A percentile compares a stretch with the other conserved stretches of the same genome.
Conservation (phyloP, 2,888 invertebrate species). For the Ennomos quercinarius region DNA sequence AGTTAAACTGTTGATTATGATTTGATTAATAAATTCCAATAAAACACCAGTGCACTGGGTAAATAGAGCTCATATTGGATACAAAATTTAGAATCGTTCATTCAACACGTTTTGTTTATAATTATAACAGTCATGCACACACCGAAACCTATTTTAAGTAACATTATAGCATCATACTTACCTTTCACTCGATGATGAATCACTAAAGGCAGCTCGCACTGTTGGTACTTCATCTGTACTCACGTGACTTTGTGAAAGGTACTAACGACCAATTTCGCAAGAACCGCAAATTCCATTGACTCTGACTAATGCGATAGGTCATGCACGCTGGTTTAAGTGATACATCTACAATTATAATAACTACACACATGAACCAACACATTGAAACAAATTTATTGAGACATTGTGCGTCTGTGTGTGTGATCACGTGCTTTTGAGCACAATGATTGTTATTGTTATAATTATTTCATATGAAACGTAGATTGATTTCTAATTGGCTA, state of each 20-base stretch:
- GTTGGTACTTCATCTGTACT: constrained; percentile 33
- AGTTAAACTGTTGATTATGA: no score
- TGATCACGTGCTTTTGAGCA: constrained; percentile 47
- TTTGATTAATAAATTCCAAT: no score
- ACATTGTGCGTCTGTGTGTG: constrained; percentile 14
- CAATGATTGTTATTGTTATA: constrained; percentile 44
- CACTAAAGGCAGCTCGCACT: constrained; percentile 4
- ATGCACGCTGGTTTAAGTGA: constrained; percentile 40
- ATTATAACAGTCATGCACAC: neutral
- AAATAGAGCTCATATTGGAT: no score
- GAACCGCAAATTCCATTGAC: constrained; percentile 11
- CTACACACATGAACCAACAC: constrained; percentile 9
- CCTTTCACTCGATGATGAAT: constrained; percentile 44
- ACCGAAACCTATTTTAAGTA: constrained; percentile 7
- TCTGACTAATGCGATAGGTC: constrained; percentile 37
- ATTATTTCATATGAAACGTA: constrained; percentile 29
- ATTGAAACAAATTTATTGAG: constrained; percentile 18
- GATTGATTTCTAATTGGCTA: constrained; percentile 30
- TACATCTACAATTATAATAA: constrained; percentile 8
- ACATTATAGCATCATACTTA: no score
- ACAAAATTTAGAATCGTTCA: no score
- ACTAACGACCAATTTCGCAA: constrained; percentile 14
- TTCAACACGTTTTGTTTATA: constrained; percentile 7
- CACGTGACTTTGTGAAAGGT: constrained; percentile 69
- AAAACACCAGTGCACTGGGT: no score